Evolutionary conservation across 2,888 invertebrate species (phyloP).

Genomic region (Drosophila quinaria): DNA sequence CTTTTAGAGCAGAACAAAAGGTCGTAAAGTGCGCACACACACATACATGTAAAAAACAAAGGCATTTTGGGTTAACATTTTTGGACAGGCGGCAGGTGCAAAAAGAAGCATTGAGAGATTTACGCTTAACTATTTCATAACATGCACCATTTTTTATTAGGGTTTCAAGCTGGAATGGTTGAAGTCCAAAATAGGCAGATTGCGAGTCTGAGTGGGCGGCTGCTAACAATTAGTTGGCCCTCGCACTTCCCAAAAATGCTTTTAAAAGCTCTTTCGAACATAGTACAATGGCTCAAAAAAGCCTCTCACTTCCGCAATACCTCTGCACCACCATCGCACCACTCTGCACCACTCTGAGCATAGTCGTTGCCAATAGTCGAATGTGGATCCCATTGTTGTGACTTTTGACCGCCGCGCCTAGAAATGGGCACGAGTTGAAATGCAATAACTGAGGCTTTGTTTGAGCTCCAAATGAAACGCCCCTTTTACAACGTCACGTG

Average conservation of each 20-base stretch:
- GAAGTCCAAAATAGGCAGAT: not conserved
- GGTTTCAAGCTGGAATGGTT: constrained; percentile 12
- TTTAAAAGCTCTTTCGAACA: constrained; percentile 27
- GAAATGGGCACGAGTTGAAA: constrained; percentile 25
- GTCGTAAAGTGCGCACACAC: constrained; percentile 33
- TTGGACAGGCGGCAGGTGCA: constrained; percentile 47
- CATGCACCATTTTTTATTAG: constrained; percentile 19
- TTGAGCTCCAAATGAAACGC: constrained; percentile 47
- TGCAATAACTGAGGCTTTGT: constrained; percentile 57
- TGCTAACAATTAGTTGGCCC: constrained; percentile 60
- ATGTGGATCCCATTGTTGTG: constrained; percentile 52
- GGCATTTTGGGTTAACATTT: constrained; percentile 46
- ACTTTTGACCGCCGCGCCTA: constrained; percentile 58
- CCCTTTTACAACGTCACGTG: constrained; percentile 21
- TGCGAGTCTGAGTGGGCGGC: not conserved
- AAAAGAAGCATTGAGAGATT: constrained; percentile 27
- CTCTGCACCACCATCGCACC: not conserved
- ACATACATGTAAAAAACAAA: constrained; percentile 55
- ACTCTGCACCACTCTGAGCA: too few species aligned
- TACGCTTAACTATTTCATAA: constrained; percentile 50
- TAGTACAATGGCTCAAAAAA: constrained; percentile 21
- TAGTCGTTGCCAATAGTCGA: constrained; percentile 14
- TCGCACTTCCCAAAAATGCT: constrained; percentile 31
- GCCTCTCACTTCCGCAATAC: not conserved
- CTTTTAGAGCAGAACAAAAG: constrained; percentile 49